phyloP scores from a whole-genome alignment of 2,113 vertebrate genomes.

The Eubucco bourcierii region DNA sequence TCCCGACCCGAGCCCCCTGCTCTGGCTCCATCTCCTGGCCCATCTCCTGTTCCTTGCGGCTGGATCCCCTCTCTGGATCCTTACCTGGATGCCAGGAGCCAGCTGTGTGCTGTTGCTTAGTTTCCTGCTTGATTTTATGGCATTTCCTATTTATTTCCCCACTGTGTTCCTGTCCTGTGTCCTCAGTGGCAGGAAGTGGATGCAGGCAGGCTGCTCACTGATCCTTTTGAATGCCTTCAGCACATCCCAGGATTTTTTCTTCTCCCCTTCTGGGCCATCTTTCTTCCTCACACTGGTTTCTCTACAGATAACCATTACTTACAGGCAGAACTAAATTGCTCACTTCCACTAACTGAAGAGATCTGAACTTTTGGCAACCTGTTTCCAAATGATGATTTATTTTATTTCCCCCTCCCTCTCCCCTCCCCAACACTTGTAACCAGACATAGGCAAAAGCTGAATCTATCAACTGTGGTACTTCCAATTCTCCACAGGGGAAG shows the following conservation, averaged over 20 bases:
- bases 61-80: neutral
- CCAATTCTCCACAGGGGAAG: neutral
- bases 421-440: neutral
- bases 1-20: too few species aligned
- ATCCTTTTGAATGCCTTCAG: conserved; percentile 10
- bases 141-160: neutral
- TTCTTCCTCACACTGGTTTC: conserved; percentile 29
- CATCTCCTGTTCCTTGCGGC: neutral
- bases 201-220: neutral
- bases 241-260: conserved; percentile 39
- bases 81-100: neutral
- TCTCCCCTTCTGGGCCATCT: conserved; percentile 23
- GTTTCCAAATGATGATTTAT: neutral
- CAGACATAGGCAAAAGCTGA: conserved; percentile 26
- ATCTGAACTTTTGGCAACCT: conserved; percentile 31
- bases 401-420: neutral
- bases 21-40: neutral
- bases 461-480: conserved; percentile 31
- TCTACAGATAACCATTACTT: conserved; percentile 38
- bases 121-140: neutral
- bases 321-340: conserved; percentile 43
- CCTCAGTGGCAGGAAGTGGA: neutral
- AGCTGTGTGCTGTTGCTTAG: neutral
- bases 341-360: conserved; percentile 36
- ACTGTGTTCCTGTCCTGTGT: neutral